phyloP scores from a whole-genome alignment of 2,113 vertebrate species.

The Sander lucioperca region DNA sequence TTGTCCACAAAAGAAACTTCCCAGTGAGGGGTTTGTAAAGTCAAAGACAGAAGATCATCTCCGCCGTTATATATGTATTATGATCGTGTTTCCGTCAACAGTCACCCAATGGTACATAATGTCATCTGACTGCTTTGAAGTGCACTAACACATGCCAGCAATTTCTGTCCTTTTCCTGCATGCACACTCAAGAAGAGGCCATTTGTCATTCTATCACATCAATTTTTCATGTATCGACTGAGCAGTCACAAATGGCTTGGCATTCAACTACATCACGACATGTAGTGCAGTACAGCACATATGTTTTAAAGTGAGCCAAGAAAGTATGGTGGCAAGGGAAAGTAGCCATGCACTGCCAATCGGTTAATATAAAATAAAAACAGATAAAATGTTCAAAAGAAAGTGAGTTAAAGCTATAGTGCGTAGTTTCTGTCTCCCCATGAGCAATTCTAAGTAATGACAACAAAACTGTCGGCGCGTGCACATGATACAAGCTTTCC shows the following conservation, averaged over 20 bases:
- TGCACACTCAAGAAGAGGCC: slow-evolving; percentile 66
- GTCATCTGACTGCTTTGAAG: slow-evolving; percentile 45
- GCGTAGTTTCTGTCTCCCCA: too few species aligned
- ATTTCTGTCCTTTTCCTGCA: slow-evolving; percentile 59
- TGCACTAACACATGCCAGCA: slow-evolving; percentile 51
- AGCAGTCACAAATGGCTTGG: slow-evolving; percentile 42
- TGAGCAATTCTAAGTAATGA: too few species aligned
- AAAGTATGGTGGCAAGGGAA: neutral
- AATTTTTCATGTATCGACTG: slow-evolving; percentile 68
- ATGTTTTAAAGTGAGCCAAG: slow-evolving; percentile 22
- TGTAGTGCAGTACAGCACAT: neutral
- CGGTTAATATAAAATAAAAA: neutral
- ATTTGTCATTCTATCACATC: slow-evolving; percentile 67
- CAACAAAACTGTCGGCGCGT: too few species aligned
- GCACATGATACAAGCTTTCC: too few species aligned
- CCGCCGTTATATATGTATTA: neutral
- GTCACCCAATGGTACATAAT: slow-evolving; percentile 40
- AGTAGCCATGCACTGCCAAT: neutral
- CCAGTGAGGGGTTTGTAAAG: neutral
- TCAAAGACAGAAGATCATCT: neutral
- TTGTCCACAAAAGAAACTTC: neutral
- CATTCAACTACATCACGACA: slow-evolving; percentile 26
- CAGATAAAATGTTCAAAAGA: neutral
- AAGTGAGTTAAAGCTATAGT: too few species aligned
- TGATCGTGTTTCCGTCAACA: slow-evolving; percentile 19